Base-by-base conservation (phyloP, 2,113 vertebrate species). In the Dipodomys merriami region DNA sequence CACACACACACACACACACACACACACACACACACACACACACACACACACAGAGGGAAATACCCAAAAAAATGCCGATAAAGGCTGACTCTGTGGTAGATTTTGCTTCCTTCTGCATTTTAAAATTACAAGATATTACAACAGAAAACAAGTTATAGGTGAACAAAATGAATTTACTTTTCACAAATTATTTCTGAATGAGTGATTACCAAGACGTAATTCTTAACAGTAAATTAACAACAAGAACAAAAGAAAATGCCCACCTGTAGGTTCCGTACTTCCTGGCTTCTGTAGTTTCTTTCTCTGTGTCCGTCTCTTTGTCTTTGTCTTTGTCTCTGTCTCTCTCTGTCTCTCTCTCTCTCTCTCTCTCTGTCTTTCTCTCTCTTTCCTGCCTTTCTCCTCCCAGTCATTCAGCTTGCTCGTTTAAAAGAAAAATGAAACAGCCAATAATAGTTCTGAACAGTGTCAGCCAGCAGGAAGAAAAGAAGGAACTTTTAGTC, bases 361-460 rank as follows among this genome's bases (percentile, higher is more conserved):
- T 64, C 84, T 46, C 92, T 83, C n/a, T 90, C 33, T 65, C 0
- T 64, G 49, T 4, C 84, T 93, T 25, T 27, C 65, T 67, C 23
- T 27, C 65, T 64, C 77, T 80, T 57, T 62, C 19, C 23, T 25
- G 19, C 80, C 44, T 82, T 53, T 67, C 91, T 89, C 78, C 30
- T 92, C 72, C 29, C 67, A 76, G n/a, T 29, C 77, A 91, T 49
- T 46, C 78, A 80, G 65, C 44, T 90, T 86, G 77, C 22, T 73
- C 27, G 39, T 85, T 93, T 80, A 53, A 89, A 93, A 73, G 23
- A 91, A 88, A 94, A 90, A 22, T 18, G 53, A 93, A 95, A 86
- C 18, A 62, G 67, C 67, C 65, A 89, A 65, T 81, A 89, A 18
- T 86, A 71, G 46, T 85, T 92, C 71, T 86, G 19, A 92, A 79